A percentile compares a stretch with the other conserved stretches of the same genome.
Evolutionary conservation across 2,888 invertebrate species (phyloP).

Genomic region (Horisme vitalbata): DNA sequence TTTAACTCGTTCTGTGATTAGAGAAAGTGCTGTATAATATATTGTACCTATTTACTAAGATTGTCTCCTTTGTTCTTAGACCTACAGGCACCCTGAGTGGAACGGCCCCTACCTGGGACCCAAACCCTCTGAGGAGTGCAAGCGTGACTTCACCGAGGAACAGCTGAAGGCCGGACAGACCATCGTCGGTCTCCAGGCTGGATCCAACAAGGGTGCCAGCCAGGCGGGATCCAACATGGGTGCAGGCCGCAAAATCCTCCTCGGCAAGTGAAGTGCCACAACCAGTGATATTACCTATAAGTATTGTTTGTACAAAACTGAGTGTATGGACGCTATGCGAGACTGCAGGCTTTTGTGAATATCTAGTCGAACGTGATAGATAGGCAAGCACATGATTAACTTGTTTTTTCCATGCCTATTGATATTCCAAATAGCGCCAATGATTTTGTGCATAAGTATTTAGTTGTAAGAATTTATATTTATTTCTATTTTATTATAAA

Average conservation of each 20-base stretch:
- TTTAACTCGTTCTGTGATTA: too few relatives aligned
- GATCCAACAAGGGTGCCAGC: conserved; percentile 97
- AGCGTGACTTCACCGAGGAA: conserved; percentile 96
- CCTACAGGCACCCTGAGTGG: conserved; percentile 93
- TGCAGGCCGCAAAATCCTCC: conserved; percentile 93
- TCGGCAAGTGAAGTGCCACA: conserved; percentile 89
- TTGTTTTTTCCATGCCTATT: conserved; percentile 42
- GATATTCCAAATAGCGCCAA: conserved; percentile 67
- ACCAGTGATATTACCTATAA: conserved; percentile 77
- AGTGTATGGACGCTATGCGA: conserved; percentile 68
- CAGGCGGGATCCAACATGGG: conserved; percentile 96
- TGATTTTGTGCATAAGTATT: conserved; percentile 71
- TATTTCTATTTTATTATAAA: conserved; percentile 75
- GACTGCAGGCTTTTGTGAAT: conserved; percentile 58
- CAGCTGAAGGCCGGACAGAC: conserved; percentile 94
- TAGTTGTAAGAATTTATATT: conserved; percentile 69
- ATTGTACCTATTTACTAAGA: too few relatives aligned
- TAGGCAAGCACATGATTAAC: conserved; percentile 21
- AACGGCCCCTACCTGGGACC: conserved; percentile 95
- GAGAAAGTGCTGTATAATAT: too few relatives aligned
- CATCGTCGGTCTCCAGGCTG: conserved; percentile 96
- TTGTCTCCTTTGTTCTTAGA: conserved; percentile 74
- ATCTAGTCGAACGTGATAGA: conserved; percentile 61
- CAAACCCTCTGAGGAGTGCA: conserved; percentile 96
- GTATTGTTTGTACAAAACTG: conserved; percentile 72